Evolutionary conservation across 2,888 invertebrate species (phyloP).

Genomic region (Morpho deidamia): DNA sequence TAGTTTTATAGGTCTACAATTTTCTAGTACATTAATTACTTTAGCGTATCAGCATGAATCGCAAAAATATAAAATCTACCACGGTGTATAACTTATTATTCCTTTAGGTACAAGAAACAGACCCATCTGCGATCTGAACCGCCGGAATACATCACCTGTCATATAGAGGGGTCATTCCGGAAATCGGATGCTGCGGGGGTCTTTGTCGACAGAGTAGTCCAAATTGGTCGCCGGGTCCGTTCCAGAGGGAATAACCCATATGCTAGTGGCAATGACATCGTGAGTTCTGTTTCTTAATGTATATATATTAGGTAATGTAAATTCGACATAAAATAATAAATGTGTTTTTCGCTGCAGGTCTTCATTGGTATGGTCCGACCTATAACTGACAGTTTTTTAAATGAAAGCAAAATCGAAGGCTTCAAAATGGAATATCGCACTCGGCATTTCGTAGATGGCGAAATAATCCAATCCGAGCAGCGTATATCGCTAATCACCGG

Average conservation of each 20-base stretch:
- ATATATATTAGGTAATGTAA: too few relatives aligned
- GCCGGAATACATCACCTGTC: conserved; percentile 82
- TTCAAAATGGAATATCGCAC: conserved; percentile 90
- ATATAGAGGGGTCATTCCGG: conserved; percentile 81
- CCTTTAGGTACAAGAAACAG: conserved; percentile 54
- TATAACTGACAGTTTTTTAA: conserved; percentile 76
- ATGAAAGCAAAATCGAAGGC: conserved; percentile 53
- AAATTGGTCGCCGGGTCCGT: conserved; percentile 56
- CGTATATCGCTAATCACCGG: conserved; percentile 93
- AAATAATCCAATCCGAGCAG: conserved; percentile 92
- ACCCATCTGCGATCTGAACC: conserved; percentile 84
- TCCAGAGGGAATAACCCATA: conserved; percentile 62
- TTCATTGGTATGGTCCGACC: conserved; percentile 86
- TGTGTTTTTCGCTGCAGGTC: conserved; percentile 41
- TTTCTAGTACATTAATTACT: too few relatives aligned
- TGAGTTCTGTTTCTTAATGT: conserved; percentile 28
- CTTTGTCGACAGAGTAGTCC: conserved; percentile 50
- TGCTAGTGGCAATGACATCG: conserved; percentile 77
- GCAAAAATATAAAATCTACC: too few relatives aligned
- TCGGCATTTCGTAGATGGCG: conserved; percentile 90
- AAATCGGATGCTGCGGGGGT: conserved; percentile 75
- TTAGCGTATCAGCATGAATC: too few relatives aligned
- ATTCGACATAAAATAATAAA: too few relatives aligned
- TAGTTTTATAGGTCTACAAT: too few relatives aligned
- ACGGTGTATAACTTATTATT: background rate